These are phyloP conservation scores for Pristis pectinata DNA, from an alignment of 2,797 vertebrate species.

Conservation along the genomic window DNA sequence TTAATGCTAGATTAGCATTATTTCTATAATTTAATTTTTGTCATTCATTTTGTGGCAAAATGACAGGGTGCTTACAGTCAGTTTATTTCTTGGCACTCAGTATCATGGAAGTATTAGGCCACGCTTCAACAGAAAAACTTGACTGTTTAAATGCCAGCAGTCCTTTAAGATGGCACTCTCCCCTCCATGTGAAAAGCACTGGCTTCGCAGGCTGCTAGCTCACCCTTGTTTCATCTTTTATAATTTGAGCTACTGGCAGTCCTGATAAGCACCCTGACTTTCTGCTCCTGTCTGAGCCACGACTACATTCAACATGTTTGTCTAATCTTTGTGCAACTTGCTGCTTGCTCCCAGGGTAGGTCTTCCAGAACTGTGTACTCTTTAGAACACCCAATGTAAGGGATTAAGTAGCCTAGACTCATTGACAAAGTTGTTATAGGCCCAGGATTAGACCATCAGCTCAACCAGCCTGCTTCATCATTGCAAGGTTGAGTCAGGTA, in stretches of 20 bases:
- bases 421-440: neutral
- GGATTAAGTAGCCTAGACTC: neutral
- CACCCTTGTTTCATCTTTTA: neutral
- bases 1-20: neutral
- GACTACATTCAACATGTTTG: too few relatives aligned
- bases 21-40: slow-evolving; percentile 24
- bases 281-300: neutral
- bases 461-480: neutral
- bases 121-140: neutral
- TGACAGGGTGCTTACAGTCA: neutral
- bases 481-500: neutral
- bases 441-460: neutral
- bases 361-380: neutral
- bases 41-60: neutral
- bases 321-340: neutral
- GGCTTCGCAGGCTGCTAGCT: neutral
- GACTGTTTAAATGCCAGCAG: neutral
- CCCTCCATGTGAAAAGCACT: neutral
- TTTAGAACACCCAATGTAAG: neutral
- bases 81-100: neutral
- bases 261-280: neutral
- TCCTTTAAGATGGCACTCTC: neutral
- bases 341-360: neutral
- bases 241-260: neutral
- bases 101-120: neutral